Evolutionary conservation across 2,113 vertebrate genomes (phyloP).

Genomic region (Chlorodrepanis virens): DNA sequence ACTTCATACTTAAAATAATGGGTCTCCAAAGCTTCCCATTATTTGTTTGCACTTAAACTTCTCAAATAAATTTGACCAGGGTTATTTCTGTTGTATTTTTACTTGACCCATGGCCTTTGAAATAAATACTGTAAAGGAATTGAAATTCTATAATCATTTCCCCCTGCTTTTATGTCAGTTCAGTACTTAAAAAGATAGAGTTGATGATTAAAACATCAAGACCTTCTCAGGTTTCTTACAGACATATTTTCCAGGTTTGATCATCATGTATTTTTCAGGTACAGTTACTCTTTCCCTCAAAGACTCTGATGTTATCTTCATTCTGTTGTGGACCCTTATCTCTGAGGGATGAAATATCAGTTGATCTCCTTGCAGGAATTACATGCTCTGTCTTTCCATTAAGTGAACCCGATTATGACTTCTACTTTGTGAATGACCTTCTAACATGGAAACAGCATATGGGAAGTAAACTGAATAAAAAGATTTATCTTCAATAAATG

Average conservation of each 20-base stretch:
- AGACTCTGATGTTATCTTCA: slow-evolving; percentile 55
- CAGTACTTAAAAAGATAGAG: slow-evolving; percentile 7
- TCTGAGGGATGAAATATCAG: not conserved
- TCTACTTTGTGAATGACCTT: slow-evolving; percentile 15
- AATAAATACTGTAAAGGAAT: slow-evolving; percentile 5
- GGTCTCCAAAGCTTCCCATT: not conserved
- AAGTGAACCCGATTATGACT: not conserved
- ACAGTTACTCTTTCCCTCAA: slow-evolving; percentile 1
- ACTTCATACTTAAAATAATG: not conserved
- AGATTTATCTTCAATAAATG: not conserved
- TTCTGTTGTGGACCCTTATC: not conserved
- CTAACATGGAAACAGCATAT: not conserved
- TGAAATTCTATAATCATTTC: slow-evolving; percentile 33
- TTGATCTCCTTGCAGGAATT: slow-evolving; percentile 46
- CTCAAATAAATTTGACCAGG: not conserved
- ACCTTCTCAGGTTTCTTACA: slow-evolving; percentile 36
- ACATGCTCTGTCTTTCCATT: slow-evolving; percentile 14
- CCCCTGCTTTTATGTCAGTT: slow-evolving; percentile 1
- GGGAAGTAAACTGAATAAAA: not conserved
- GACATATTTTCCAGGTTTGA: slow-evolving; percentile 41
- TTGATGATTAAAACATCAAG: slow-evolving; percentile 43
- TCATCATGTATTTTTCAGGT: slow-evolving; percentile 47
- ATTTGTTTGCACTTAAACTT: not conserved
- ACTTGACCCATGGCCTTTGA: not conserved
- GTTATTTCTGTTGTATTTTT: not conserved